Evolutionary conservation across 2,888 invertebrate genomes (phyloP), one percentile per base, ranked within the genome.

Genomic region (Metacarcinus magister): DNA sequence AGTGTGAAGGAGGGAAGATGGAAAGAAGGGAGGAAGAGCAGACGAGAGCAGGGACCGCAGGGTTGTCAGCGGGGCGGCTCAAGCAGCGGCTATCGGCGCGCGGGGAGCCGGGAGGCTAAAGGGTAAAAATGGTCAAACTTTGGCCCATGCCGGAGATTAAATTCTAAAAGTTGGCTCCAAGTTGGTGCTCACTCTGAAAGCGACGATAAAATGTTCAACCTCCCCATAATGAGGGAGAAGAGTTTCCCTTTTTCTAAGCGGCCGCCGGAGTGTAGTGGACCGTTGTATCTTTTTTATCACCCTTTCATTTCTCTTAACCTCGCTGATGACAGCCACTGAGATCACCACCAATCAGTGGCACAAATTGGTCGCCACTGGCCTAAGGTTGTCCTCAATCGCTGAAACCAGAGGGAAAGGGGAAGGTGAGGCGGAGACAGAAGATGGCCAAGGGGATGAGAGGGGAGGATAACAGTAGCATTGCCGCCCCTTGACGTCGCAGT

Each of bases 81-180:
- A 94, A 92, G 95, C 92, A 95, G 87, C 75, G 95, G 95, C 95
- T 82, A 94, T 95, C 95, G 95, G 89, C 82, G 82, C 82, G 82
- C 75, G 82, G 94, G 91, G 39, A 46, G 89, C 46, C 92, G 93
- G 89, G 95, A 93, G 87, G 94, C 95, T 95, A 95, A 96, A 95
- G 94, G 94, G 95, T 89, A 96, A 96, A 96, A 96, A 96, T 94
- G 95, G 96, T 96, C 95, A 96, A 96, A 96, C 96, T 96, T 96
- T 96, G 95, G 96, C 96, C 96, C 96, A 96, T 94, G 96, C 96
- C 95, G 96, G 91, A 96, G 96, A 96, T 96, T 96, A 96, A 96
- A 96, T 96, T 96, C 96, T 95, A 96, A 96, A 96, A 96, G 96
- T 96, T 96, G 96, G 95, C 60, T 96, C 89, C 95, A 96, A 96